Evolutionary conservation across 2,888 invertebrate species (phyloP).

Genomic region (Glyphotaelius pellucidus): DNA sequence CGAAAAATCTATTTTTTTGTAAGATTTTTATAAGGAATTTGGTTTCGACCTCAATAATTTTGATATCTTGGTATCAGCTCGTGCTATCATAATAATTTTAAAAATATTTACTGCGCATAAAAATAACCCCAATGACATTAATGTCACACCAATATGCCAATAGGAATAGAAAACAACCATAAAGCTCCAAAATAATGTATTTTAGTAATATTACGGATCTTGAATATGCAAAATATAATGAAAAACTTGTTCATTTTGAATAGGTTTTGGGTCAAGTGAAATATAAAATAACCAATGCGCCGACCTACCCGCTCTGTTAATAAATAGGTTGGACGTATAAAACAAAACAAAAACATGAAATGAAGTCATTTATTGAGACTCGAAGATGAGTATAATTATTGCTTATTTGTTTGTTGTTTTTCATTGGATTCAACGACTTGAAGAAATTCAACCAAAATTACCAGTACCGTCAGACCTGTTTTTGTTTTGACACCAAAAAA

Average conservation of each 20-base stretch:
- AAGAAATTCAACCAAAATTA: too few species aligned
- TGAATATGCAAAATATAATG: not conserved
- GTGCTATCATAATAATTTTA: not conserved
- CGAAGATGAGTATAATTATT: too few species aligned
- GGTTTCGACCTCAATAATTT: not conserved
- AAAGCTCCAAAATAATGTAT: not conserved
- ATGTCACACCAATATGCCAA: not conserved
- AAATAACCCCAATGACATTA: not conserved
- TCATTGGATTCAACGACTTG: too few species aligned
- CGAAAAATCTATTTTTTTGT: not conserved
- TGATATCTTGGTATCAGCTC: not conserved
- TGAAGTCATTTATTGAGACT: not conserved
- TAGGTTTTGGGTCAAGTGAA: not conserved
- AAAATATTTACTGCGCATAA: not conserved
- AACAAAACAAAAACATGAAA: not conserved
- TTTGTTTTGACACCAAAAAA: too few species aligned
- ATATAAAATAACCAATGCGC: not conserved
- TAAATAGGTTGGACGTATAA: not conserved
- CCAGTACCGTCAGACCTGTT: too few species aligned
- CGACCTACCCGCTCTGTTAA: not conserved
- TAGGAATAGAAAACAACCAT: not conserved
- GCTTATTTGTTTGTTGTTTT: too few species aligned
- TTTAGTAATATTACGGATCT: not conserved
- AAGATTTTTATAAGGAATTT: not conserved
- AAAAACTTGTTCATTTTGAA: not conserved